Evolutionary conservation across 2,888 invertebrate species (phyloP), one percentile per base, ranked within the genome.

Genomic region (Drosophila demipolita): DNA sequence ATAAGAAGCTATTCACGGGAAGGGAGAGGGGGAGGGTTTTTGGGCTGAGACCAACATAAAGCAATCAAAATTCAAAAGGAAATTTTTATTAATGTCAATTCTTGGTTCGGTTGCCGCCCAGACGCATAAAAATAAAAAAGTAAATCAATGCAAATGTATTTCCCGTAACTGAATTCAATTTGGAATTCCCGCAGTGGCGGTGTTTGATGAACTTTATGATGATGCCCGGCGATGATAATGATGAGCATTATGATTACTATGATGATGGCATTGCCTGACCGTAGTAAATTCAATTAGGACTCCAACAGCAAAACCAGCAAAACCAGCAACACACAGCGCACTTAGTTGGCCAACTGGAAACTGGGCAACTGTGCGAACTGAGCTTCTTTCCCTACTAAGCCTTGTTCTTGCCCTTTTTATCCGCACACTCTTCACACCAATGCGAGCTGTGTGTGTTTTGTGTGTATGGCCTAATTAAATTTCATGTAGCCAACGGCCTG

Each of bases 31-130:
- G 32, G 1, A n/a, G n/a, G n/a, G n/a, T n/a, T n/a, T n/a, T n/a
- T 1, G 29, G 20, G 38, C 45, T 1, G 54, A 8, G 55, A 42
- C 23, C 36, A 63, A 57, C 78, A 84, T 89, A 84, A 90, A 89
- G 85, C 87, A 87, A 87, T 90, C 87, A 89, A 87, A 87, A 87
- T 90, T 90, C 87, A 90, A 89, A 89, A 83, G 86, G 88, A 89
- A 90, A 90, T 89, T 87, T 90, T 87, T 87, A 87, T 90, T 87
- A 89, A 90, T 90, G 90, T 74, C 81, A 85, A 87, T 89, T 82
- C 84, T 29, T 29, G 29, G 80, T 80, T 81, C 68, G 73, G 65
- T 66, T 74, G 67, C 72, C 73, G 83, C 63, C 83, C 77, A 82
- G 85, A 87, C 87, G 73, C 74, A 86, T 83, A 79, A 83, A 83